Base-by-base conservation (phyloP, 1,140 invertebrate species). In the Psilanteris sp. region DNA sequence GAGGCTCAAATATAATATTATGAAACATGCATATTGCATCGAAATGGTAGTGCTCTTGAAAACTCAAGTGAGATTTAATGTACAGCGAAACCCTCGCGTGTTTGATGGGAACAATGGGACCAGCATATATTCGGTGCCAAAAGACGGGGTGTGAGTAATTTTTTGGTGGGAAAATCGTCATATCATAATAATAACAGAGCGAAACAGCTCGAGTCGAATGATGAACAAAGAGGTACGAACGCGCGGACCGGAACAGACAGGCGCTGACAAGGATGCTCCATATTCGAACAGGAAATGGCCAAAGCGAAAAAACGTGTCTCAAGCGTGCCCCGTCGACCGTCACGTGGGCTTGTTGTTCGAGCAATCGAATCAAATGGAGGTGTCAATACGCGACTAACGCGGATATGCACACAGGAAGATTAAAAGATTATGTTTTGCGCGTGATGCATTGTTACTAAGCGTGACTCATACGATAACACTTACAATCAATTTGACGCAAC, bases 301-400 rank as follows among this genome's bases (percentile, higher is more conserved):
- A 77, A 81, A 85, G 82, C 82, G 83, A 85, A 85, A 85, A 85
- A 84, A 85, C 82, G 70, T 85, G 83, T 85, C 79, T 77, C 72
- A 71, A 52, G 55, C 55, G 61, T 32, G 46, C 27, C 43, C 71
- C 55, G 46, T 46, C 54, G 64, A 44, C 15, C n/a, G 66, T 29
- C 52, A 61, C 71, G 71, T 55, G 52, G 54, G 71, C 39, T 57
- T 80, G 78, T 84, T 59, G 76, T 79, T 79, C 66, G 67, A 77
- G 77, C 81, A 81, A 83, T 83, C 75, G 81, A 80, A 82, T 80
- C 79, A 81, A 82, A 79, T 76, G 78, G 41, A 83, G 77, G 81
- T 82, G 81, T 83, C 83, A 78, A 84, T 83, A 80, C 57, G 77
- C 70, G 77, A 81, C 79, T 70, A 50, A 70, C 36, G 67, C 50